Conservation (phyloP, 2,113 vertebrate genomes). For the Hypomesus transpacificus region DNA sequence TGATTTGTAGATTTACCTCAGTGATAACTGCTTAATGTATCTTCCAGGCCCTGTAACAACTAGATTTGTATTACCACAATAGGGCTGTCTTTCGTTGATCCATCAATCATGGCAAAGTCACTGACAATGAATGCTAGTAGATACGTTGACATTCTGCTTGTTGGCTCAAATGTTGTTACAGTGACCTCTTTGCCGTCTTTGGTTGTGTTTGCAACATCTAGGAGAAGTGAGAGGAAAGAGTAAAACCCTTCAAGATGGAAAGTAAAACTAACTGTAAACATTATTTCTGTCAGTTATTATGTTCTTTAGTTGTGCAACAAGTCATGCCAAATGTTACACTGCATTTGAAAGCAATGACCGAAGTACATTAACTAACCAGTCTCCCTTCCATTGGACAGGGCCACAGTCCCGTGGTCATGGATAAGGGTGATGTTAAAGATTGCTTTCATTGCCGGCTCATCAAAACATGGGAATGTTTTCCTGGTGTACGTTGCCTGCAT, state of each 20-base stretch:
- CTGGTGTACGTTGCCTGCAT: slow-evolving; percentile 87
- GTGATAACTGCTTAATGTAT: too few species aligned
- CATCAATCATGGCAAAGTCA: slow-evolving; percentile 48
- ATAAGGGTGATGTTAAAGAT: slow-evolving; percentile 78
- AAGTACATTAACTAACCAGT: slow-evolving; percentile 57
- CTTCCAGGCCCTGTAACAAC: too few species aligned
- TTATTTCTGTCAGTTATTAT: background rate
- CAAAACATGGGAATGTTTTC: slow-evolving; percentile 94
- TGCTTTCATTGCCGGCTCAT: slow-evolving; percentile 94
- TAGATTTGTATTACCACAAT: slow-evolving; percentile 64
- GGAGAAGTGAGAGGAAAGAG: background rate
- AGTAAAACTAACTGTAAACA: too few species aligned
- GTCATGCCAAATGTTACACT: background rate
- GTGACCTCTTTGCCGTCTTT: accelerated
- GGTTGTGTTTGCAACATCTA: slow-evolving; percentile 24
- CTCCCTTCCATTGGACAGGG: slow-evolving; percentile 83
- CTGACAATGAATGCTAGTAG: slow-evolving; percentile 88
- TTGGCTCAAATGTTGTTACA: slow-evolving; percentile 70
- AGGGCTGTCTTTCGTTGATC: accelerated
- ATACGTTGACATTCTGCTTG: slow-evolving; percentile 88
- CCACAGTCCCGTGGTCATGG: slow-evolving; percentile 47
- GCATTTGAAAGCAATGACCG: background rate
- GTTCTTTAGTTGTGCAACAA: background rate
- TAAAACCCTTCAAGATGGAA: background rate
- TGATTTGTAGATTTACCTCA: too few species aligned